Conservation (phyloP, 2,113 vertebrate species). For the Macaca nemestrina region DNA sequence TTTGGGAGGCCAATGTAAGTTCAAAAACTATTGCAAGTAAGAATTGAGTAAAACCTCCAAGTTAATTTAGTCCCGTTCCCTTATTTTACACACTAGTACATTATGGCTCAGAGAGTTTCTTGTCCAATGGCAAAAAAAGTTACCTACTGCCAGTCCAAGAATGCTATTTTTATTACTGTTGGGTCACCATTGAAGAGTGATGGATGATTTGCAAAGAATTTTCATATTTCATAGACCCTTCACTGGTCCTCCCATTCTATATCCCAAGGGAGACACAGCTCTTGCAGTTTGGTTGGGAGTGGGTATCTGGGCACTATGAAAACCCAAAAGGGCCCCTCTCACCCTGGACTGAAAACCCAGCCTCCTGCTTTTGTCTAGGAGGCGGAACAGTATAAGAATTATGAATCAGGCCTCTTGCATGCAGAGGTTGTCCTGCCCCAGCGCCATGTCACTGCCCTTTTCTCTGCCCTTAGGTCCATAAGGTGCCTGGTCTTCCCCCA, state of each 20-base stretch:
- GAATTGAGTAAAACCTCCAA: not conserved
- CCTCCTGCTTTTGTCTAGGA: not conserved
- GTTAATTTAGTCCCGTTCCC: not conserved
- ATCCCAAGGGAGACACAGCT: not conserved
- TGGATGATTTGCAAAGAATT: not conserved
- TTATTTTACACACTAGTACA: not conserved
- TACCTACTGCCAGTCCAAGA: not conserved
- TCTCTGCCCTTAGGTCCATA: not conserved
- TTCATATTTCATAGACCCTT: not conserved
- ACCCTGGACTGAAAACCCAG: not conserved
- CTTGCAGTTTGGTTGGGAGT: not conserved
- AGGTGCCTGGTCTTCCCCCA: not conserved
- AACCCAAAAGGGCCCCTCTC: not conserved
- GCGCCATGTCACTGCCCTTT: not conserved
- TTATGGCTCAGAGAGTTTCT: not conserved
- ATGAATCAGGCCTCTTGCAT: not conserved
- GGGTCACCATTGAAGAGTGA: not conserved
- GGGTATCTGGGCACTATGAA: not conserved
- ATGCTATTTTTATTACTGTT: not conserved
- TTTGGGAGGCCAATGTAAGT: not conserved
- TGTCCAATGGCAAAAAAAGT: not conserved
- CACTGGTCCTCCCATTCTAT: not conserved
- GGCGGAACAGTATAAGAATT: not conserved
- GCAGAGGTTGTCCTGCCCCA: not conserved
- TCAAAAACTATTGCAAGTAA: not conserved